A percentile compares a stretch with the other conserved stretches of the same genome.
Conservation (phyloP, 2,113 vertebrate genomes). For the Ellobius talpinus region DNA sequence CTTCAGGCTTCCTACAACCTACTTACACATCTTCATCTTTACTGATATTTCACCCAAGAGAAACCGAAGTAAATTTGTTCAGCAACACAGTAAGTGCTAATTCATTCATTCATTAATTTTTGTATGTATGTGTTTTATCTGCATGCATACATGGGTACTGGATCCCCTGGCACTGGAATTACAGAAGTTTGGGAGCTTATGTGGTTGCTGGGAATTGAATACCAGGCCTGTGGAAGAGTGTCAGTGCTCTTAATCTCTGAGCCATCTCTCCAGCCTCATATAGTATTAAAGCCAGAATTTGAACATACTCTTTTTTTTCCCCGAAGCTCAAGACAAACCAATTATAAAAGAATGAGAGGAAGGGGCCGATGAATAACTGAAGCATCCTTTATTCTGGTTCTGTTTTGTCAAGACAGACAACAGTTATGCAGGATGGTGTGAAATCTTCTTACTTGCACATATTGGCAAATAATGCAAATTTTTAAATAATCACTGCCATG, state of each 20-base stretch:
- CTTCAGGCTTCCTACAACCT: not conserved
- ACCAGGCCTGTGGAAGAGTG: not conserved
- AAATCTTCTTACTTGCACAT: conserved; percentile 23
- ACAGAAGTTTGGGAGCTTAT: not conserved
- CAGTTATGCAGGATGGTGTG: not conserved
- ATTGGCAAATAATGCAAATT: conserved; percentile 15
- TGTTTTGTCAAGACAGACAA: not conserved
- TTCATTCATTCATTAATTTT: not conserved
- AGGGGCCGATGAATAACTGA: not conserved
- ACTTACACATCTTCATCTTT: not conserved
- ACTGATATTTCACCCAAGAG: conserved; percentile 23
- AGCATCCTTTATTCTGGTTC: not conserved
- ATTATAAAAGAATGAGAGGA: not conserved
- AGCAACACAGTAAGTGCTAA: not conserved
- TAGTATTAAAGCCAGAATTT: not conserved
- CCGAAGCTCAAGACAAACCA: not conserved
- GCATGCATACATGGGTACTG: not conserved
- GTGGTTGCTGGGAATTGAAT: not conserved
- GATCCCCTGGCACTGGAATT: not conserved
- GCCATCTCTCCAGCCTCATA: not conserved
- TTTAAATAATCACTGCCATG: not conserved
- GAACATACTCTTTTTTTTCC: not conserved
- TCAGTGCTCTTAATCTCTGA: not conserved
- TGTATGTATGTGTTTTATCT: not conserved
- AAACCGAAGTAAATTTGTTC: not conserved